Conservation (phyloP, 2,888 invertebrate genomes). For the Epinotia brunnichana region DNA sequence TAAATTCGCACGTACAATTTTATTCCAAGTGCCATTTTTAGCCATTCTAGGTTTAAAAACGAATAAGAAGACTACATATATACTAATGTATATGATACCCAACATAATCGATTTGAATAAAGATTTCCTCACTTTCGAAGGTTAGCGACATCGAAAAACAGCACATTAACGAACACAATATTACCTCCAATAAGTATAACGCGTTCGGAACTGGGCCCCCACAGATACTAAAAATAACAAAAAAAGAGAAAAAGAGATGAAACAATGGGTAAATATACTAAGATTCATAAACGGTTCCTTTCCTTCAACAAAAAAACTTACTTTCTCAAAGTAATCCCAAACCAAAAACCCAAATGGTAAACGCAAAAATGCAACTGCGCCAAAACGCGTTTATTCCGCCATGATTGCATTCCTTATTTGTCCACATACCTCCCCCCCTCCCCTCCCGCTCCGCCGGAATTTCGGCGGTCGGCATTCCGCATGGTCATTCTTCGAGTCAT, state of each 20-base stretch:
- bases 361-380: slow-evolving; percentile 37
- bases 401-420: slow-evolving; percentile 69
- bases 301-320: background rate
- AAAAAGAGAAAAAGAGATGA: no score
- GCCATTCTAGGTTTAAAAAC: background rate
- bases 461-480: slow-evolving; percentile 74
- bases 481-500: slow-evolving; percentile 79
- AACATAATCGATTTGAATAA: no score
- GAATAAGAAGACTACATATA: background rate
- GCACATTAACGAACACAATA: no score
- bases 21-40: background rate
- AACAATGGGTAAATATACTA: no score
- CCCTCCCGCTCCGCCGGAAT: slow-evolving; percentile 60
- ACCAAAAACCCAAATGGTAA: slow-evolving; percentile 24
- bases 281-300: background rate
- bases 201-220: no score
- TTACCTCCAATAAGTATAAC: no score
- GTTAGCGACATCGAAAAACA: no score
- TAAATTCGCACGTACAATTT: no score
- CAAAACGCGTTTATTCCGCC: slow-evolving; percentile 48
- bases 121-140: no score
- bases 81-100: no score
- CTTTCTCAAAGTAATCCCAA: slow-evolving; percentile 11
- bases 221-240: no score
- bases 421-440: slow-evolving; percentile 60